Percentiles rank a stretch among this genome's conserved stretches.
phyloP scores from a whole-genome alignment of 1,140 invertebrate species.

The Drosophila mauritiana region DNA sequence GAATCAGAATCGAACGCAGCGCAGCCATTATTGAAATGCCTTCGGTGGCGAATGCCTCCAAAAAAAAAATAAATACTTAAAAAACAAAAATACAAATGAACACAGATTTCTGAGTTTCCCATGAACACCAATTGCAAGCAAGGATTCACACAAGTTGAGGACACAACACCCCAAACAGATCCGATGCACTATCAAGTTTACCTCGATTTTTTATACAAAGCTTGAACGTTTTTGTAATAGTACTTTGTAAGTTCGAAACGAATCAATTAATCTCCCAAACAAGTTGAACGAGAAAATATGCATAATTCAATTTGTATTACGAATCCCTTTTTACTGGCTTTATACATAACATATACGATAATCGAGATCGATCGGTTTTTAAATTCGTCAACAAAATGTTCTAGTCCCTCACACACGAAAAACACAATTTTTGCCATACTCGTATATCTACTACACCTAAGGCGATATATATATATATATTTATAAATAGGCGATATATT shows the following conservation, averaged over 20 bases:
- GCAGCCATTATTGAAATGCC: slow-evolving; percentile 45
- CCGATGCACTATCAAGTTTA: slow-evolving; percentile 78
- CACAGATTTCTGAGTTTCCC: slow-evolving; percentile 45
- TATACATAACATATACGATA: slow-evolving; percentile 52
- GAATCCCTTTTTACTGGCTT: slow-evolving; percentile 74
- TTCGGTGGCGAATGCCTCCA: slow-evolving; percentile 33
- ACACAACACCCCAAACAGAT: slow-evolving; percentile 44
- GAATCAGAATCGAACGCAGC: slow-evolving; percentile 36
- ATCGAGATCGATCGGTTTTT: slow-evolving; percentile 67
- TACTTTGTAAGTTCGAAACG: slow-evolving; percentile 69
- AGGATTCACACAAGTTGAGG: slow-evolving; percentile 19
- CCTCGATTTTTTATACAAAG: slow-evolving; percentile 77
- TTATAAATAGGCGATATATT: slow-evolving; percentile 41
- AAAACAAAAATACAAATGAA: background rate
- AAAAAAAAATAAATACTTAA: background rate
- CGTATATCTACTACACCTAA: slow-evolving; percentile 55
- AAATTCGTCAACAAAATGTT: slow-evolving; percentile 59
- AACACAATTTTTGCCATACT: slow-evolving; percentile 55
- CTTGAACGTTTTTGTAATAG: slow-evolving; percentile 74
- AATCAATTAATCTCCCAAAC: slow-evolving; percentile 37
- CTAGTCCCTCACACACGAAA: slow-evolving; percentile 42
- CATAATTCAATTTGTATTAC: slow-evolving; percentile 57
- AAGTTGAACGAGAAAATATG: slow-evolving; percentile 12
- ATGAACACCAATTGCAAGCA: slow-evolving; percentile 31
- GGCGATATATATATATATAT: slow-evolving; percentile 45